Conservation (phyloP, 2,797 vertebrate genomes). For the Squalus acanthias region DNA sequence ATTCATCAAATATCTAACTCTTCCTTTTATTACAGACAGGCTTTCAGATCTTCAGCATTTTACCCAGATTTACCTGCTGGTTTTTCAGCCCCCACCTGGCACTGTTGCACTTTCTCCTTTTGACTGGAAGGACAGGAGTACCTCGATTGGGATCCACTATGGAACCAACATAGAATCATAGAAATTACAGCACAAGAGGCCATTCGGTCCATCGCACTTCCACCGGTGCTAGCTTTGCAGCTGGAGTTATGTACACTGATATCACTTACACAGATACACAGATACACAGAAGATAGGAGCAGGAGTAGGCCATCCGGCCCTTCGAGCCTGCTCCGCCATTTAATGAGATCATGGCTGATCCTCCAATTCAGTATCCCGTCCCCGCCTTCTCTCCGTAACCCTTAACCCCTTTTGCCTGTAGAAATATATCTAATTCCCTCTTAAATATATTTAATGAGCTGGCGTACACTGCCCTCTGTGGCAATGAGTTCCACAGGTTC, state of each 20-base stretch:
- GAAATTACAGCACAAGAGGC: background rate
- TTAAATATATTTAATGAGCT: no score
- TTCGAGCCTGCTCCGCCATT: no score
- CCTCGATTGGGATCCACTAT: background rate
- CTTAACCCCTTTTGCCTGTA: no score
- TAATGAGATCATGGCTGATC: no score
- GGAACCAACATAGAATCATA: background rate
- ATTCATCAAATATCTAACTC: background rate
- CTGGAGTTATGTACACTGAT: background rate
- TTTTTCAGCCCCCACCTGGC: background rate
- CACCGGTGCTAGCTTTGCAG: background rate
- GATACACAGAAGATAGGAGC: no score
- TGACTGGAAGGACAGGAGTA: background rate
- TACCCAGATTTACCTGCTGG: background rate
- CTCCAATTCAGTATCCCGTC: no score
- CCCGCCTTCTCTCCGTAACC: no score
- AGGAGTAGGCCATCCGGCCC: no score
- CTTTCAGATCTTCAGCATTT: background rate
- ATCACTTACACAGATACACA: no score
- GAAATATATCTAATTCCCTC: no score
- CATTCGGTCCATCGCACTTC: background rate
- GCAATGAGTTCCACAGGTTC: no score
- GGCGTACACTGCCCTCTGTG: no score
- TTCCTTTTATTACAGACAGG: background rate
- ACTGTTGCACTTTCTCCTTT: background rate